Conservation (phyloP, 2,113 vertebrate genomes). For the Pedetes capensis region DNA sequence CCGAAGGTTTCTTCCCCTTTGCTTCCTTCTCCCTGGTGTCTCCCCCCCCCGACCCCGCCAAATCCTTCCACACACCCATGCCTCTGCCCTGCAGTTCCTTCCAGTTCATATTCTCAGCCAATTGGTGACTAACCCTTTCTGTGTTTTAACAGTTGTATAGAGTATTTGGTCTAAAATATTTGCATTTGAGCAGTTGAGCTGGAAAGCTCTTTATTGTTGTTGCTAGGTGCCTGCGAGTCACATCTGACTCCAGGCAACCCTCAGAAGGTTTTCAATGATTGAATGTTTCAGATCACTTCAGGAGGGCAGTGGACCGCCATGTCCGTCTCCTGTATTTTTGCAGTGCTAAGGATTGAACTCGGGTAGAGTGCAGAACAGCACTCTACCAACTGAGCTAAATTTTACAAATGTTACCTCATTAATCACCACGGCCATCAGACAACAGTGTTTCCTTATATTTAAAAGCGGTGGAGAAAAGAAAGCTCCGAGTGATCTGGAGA, state of each 20-base stretch:
- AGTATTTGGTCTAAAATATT: conserved; percentile 67
- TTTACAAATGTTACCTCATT: conserved; percentile 75
- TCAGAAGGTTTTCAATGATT: too few species aligned
- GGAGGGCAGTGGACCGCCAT: too few species aligned
- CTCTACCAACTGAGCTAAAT: too few species aligned
- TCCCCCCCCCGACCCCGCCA: neutral
- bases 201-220: conserved; percentile 66
- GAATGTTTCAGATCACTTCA: too few species aligned
- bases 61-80: conserved; percentile 32
- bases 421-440: conserved; percentile 54
- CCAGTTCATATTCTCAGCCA: conserved; percentile 57
- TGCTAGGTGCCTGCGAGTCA: too few species aligned
- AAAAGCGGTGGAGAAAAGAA: conserved; percentile 31
- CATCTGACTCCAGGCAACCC: too few species aligned
- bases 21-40: neutral
- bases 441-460: conserved; percentile 55
- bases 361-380: too few species aligned
- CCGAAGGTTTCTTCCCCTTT: neutral
- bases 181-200: conserved; percentile 49
- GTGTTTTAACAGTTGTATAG: conserved; percentile 69
- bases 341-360: too few species aligned
- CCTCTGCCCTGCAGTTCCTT: conserved; percentile 44
- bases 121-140: conserved; percentile 69
- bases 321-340: too few species aligned
- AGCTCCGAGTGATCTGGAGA: neutral